Conservation (phyloP, 2,888 invertebrate species). For the Eupeodes luniger region DNA sequence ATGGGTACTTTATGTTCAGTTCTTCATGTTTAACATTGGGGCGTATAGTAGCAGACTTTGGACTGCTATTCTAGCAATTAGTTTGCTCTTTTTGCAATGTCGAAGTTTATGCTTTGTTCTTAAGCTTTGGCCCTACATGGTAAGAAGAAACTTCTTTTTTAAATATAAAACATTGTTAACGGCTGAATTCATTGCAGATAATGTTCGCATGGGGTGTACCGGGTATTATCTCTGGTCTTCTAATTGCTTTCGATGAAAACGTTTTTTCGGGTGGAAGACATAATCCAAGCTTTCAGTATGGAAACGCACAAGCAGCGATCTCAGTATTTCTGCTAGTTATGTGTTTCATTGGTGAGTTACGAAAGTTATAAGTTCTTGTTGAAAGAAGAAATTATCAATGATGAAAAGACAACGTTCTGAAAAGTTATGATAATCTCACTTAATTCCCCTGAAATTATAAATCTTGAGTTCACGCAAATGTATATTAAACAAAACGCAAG, state of each 20-base stretch:
- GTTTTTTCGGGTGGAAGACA: conserved; percentile 86
- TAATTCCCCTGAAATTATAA: neutral
- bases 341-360: conserved; percentile 89
- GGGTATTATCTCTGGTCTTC: conserved; percentile 87
- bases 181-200: conserved; percentile 82
- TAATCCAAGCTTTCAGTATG: conserved; percentile 91
- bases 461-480: conserved; percentile 35
- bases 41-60: conserved; percentile 93
- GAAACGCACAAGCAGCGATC: conserved; percentile 90
- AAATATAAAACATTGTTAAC: conserved; percentile 80
- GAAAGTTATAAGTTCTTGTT: neutral
- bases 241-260: conserved; percentile 86
- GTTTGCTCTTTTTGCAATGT: conserved; percentile 92
- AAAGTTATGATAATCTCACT: conserved; percentile 71
- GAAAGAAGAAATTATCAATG: conserved; percentile 2
- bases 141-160: conserved; percentile 79
- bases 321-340: conserved; percentile 90
- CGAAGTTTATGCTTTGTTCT: conserved; percentile 93
- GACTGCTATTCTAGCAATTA: conserved; percentile 93
- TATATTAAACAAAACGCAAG: conserved; percentile 4
- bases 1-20: conserved; percentile 90
- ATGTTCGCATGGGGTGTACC: conserved; percentile 88
- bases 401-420: conserved; percentile 57
- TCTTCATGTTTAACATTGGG: conserved; percentile 90
- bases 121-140: conserved; percentile 89